phyloP scores from a whole-genome alignment of 1,140 invertebrate genomes.

The Triops cancriformis region DNA sequence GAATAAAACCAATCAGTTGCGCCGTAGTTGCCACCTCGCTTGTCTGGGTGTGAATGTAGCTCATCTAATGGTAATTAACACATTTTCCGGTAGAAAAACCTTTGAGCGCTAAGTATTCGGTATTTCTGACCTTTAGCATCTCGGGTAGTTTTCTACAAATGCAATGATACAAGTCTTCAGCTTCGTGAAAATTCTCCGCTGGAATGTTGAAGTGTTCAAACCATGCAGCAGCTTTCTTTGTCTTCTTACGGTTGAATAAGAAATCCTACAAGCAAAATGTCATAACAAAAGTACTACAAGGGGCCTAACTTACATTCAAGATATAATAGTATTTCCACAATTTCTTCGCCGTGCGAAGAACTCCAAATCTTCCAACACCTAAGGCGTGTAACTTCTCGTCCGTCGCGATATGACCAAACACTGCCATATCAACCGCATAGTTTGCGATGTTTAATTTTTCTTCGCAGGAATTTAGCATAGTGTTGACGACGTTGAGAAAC shows the following conservation, averaged over 20 bases:
- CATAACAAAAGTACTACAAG: neutral
- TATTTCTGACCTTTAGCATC: neutral
- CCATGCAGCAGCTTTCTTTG: slow-evolving; percentile 16
- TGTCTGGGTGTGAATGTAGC: slow-evolving; percentile 19
- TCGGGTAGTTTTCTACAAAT: slow-evolving; percentile 1
- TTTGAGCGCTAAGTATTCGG: neutral
- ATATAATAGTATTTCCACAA: slow-evolving; percentile 15
- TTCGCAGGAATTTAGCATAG: slow-evolving; percentile 39
- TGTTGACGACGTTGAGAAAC: slow-evolving; percentile 43
- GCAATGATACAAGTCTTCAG: neutral
- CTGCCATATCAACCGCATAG: slow-evolving; percentile 48
- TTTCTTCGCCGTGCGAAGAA: neutral
- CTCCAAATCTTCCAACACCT: slow-evolving; percentile 41
- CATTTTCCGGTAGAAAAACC: neutral
- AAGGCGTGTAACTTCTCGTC: slow-evolving; percentile 44
- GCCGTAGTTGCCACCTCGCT: slow-evolving; percentile 16
- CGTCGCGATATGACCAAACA: slow-evolving; percentile 50
- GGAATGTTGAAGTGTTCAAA: slow-evolving; percentile 12
- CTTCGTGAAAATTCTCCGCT: slow-evolving; percentile 3
- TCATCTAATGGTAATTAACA: neutral
- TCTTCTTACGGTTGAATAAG: neutral
- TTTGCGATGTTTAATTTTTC: slow-evolving; percentile 40
- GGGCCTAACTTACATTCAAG: neutral
- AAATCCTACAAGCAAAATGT: neutral
- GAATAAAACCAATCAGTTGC: slow-evolving; percentile 27